A percentile compares a stretch with the other conserved stretches of the same genome.
Conservation (phyloP, 2,113 vertebrate species). For the Psammodynastes pulverulentus region DNA sequence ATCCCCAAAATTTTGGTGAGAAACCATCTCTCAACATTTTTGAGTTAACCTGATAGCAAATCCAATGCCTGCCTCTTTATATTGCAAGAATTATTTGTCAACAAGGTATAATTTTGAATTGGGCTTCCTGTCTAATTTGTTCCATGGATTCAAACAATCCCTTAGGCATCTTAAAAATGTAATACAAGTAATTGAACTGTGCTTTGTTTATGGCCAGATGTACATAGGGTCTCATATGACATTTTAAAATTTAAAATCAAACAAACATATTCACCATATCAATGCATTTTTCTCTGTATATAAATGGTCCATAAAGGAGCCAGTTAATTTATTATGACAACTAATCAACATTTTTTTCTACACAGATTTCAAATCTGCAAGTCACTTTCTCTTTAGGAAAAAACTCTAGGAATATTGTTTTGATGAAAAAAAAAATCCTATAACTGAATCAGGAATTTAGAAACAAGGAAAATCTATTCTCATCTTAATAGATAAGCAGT, state of each 20-base stretch:
- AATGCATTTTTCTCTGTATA: not conserved
- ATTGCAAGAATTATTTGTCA: slow-evolving; percentile 41
- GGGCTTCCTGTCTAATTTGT: slow-evolving; percentile 44
- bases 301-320: not conserved
- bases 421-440: not conserved
- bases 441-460: not conserved
- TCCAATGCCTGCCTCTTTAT: not conserved
- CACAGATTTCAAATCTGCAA: not conserved
- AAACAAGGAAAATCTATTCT: not conserved
- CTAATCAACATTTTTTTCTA: not conserved
- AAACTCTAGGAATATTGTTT: not conserved
- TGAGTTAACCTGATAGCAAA: not conserved
- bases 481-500: not conserved
- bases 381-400: not conserved
- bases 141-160: slow-evolving; percentile 27
- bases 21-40: not conserved
- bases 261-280: slow-evolving; percentile 2
- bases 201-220: not conserved
- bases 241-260: slow-evolving; percentile 19
- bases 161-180: slow-evolving; percentile 8
- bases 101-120: slow-evolving; percentile 34
- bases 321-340: not conserved
- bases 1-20: not conserved
- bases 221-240: slow-evolving; percentile 20
- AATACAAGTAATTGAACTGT: not conserved